Evolutionary conservation across 2,797 vertebrate genomes (phyloP).

Genomic region (Aeoliscus strigatus): DNA sequence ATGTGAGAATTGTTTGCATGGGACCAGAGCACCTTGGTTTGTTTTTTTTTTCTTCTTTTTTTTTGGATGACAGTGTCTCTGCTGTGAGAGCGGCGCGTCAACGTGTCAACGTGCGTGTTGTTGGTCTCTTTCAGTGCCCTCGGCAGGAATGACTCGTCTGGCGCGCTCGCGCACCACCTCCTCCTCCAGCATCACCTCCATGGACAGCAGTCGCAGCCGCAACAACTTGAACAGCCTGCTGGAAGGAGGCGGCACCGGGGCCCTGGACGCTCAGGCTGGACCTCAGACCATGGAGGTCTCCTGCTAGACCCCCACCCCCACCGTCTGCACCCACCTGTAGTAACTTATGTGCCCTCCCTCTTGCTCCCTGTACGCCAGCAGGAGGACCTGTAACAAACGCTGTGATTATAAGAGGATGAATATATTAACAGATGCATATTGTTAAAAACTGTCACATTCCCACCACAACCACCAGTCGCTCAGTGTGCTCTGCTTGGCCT

Average conservation of each 20-base stretch:
- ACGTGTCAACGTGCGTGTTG: slow-evolving; percentile 12
- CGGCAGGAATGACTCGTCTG: slow-evolving; percentile 89
- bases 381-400: slow-evolving; percentile 60
- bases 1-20: slow-evolving; percentile 59
- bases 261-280: slow-evolving; percentile 76
- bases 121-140: slow-evolving; percentile 77
- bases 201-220: slow-evolving; percentile 84
- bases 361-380: slow-evolving; percentile 31
- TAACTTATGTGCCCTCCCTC: slow-evolving; percentile 55
- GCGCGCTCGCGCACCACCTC: slow-evolving; percentile 90
- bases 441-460: slow-evolving; percentile 55
- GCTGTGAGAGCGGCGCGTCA: slow-evolving; percentile 33
- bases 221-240: slow-evolving; percentile 84
- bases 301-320: slow-evolving; percentile 77
- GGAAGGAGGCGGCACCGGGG: slow-evolving; percentile 76
- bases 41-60: slow-evolving; percentile 5
- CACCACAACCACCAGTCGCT: slow-evolving; percentile 39
- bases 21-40: slow-evolving; percentile 22
- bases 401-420: slow-evolving; percentile 65
- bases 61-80: slow-evolving; percentile 18
- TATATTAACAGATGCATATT: slow-evolving; percentile 70
- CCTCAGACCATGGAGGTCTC: slow-evolving; percentile 96
- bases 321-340: slow-evolving; percentile 37
- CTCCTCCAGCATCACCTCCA: slow-evolving; percentile 89
- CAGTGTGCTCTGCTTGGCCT: slow-evolving; percentile 35